Percentiles rank a stretch among this genome's conserved stretches.
Evolutionary conservation across 2,113 vertebrate species (phyloP).

Genomic region (Centropus unirufus): DNA sequence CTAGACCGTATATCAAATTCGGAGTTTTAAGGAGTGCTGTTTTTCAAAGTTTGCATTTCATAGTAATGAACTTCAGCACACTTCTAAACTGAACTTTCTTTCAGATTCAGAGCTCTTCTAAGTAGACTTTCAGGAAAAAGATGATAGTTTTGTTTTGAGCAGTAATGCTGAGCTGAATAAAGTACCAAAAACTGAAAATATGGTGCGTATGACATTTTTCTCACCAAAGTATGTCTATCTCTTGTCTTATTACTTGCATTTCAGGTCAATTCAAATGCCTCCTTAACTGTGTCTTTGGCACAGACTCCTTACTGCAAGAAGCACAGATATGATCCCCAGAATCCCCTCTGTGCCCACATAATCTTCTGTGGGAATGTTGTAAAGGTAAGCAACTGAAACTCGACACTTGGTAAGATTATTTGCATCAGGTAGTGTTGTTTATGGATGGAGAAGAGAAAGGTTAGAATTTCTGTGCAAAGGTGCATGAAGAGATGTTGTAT

Average conservation of each 20-base stretch:
- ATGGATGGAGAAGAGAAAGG: background rate
- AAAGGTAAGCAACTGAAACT: conserved; percentile 75
- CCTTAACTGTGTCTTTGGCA: conserved; percentile 91
- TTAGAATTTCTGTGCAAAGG: background rate
- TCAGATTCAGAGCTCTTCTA: background rate
- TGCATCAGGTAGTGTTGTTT: background rate
- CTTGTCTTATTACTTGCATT: conserved; percentile 22
- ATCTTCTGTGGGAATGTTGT: conserved; percentile 87
- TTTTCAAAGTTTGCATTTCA: background rate
- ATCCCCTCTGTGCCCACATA: conserved; percentile 90
- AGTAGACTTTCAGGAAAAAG: background rate
- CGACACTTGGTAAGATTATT: background rate
- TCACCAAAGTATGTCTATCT: background rate
- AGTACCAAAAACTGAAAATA: background rate
- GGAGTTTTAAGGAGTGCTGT: background rate
- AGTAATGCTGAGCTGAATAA: background rate
- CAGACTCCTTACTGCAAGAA: conserved; percentile 89
- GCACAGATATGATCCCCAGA: conserved; percentile 89
- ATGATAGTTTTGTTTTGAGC: background rate
- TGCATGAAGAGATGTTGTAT: background rate
- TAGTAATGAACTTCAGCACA: background rate
- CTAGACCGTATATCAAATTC: background rate
- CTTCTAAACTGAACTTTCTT: background rate
- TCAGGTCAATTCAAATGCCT: conserved; percentile 85
- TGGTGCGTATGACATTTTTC: background rate